Evolutionary conservation across 2,888 invertebrate species (phyloP).

Genomic region (Unio delphinus): DNA sequence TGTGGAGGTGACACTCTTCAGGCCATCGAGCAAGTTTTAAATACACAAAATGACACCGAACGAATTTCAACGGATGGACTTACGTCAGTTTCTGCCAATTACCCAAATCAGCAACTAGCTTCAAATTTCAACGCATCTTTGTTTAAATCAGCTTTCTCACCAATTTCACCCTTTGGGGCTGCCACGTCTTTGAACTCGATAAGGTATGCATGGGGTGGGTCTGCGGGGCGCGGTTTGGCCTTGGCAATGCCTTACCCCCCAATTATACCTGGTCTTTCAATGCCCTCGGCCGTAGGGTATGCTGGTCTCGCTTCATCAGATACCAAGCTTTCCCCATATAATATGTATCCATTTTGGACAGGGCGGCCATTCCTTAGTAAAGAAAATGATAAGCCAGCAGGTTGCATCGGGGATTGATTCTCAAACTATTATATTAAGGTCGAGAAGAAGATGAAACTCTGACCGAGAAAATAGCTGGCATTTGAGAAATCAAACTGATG

Average conservation of each 20-base stretch:
- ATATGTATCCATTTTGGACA: conserved; percentile 58
- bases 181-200: conserved; percentile 56
- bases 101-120: conserved; percentile 21
- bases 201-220: conserved; percentile 57
- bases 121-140: conserved; percentile 37
- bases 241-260: conserved; percentile 62
- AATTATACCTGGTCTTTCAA: conserved; percentile 54
- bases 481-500: no score
- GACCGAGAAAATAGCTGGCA: no score
- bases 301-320: conserved; percentile 40
- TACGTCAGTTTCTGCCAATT: conserved; percentile 8
- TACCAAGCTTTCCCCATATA: conserved; percentile 46
- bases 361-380: conserved; percentile 44
- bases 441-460: no score
- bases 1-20: conserved; percentile 92
- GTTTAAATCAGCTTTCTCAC: conserved; percentile 68
- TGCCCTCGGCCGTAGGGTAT: conserved; percentile 53
- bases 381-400: conserved; percentile 44
- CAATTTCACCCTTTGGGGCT: conserved; percentile 56
- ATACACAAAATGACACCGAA: conserved; percentile 55
- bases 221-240: conserved; percentile 49
- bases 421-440: neutral
- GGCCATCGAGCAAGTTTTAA: conserved; percentile 89
- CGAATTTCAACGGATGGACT: conserved; percentile 10
- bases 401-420: conserved; percentile 50